Conservation (phyloP, 2,888 invertebrate genomes). For the Caenorhabditis angaria region DNA sequence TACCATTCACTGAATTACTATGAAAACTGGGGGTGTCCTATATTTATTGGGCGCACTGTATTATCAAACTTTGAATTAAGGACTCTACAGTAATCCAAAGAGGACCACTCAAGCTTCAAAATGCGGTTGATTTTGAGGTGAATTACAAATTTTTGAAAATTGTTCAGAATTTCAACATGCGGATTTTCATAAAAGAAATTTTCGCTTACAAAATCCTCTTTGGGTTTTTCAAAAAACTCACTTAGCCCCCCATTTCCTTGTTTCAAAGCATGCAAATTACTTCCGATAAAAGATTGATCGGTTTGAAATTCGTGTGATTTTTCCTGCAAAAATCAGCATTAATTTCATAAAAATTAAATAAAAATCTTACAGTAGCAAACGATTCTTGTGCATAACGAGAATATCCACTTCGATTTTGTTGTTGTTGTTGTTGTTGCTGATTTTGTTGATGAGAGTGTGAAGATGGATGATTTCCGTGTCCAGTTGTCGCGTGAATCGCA, state of each 20-base stretch:
- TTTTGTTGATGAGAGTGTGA: background rate
- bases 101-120: too few relatives aligned
- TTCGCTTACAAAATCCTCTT: too few relatives aligned
- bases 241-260: slow-evolving; percentile 17
- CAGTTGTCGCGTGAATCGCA: slow-evolving; percentile 21
- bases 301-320: slow-evolving; percentile 41
- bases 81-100: too few relatives aligned
- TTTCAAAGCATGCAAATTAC: slow-evolving; percentile 31
- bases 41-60: too few relatives aligned
- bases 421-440: slow-evolving; percentile 2
- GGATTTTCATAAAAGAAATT: too few relatives aligned
- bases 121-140: too few relatives aligned
- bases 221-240: background rate
- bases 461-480: background rate
- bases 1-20: too few relatives aligned
- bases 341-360: background rate
- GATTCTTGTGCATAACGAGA: slow-evolving; percentile 42
- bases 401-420: slow-evolving; percentile 33
- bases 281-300: slow-evolving; percentile 41
- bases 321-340: slow-evolving; percentile 17
- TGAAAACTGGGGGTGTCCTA: too few relatives aligned
- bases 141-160: too few relatives aligned
- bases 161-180: too few relatives aligned
- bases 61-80: too few relatives aligned
- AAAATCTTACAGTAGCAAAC: slow-evolving; percentile 22